Evolutionary conservation across 2,113 vertebrate genomes (phyloP).

Genomic region (Copsychus sechellarum): DNA sequence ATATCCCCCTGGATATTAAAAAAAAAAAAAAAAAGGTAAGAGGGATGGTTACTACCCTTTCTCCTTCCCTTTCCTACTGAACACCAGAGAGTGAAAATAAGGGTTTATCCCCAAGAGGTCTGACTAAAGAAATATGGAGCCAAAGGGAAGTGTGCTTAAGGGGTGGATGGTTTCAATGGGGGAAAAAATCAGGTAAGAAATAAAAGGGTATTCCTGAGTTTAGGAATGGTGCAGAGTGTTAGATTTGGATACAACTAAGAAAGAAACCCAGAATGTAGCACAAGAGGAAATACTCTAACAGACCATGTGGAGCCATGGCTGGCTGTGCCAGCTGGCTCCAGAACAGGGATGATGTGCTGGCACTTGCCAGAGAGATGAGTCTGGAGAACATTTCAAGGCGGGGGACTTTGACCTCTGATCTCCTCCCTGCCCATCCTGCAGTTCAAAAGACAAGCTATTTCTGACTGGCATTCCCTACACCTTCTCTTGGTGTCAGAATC

Average conservation of each 20-base stretch:
- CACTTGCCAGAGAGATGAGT: neutral
- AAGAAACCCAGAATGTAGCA: neutral
- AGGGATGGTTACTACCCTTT: neutral
- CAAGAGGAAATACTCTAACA: neutral
- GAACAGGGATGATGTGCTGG: neutral
- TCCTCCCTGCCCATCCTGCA: neutral
- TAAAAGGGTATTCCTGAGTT: neutral
- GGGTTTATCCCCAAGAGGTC: neutral
- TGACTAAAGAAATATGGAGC: neutral
- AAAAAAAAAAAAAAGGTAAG: neutral
- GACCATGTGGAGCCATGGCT: neutral
- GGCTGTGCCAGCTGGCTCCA: neutral
- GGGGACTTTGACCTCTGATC: neutral
- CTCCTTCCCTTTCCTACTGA: neutral
- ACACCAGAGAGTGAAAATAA: neutral
- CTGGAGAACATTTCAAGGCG: neutral
- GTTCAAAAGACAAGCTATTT: neutral
- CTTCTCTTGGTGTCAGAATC: neutral
- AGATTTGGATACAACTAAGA: neutral
- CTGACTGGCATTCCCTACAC: neutral
- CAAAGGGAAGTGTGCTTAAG: neutral
- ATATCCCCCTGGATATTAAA: neutral
- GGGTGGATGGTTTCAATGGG: neutral
- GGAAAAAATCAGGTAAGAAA: neutral
- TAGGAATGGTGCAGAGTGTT: neutral